Evolutionary conservation across 1,140 invertebrate genomes (phyloP).

Genomic region (Paraescarpia echinospica): DNA sequence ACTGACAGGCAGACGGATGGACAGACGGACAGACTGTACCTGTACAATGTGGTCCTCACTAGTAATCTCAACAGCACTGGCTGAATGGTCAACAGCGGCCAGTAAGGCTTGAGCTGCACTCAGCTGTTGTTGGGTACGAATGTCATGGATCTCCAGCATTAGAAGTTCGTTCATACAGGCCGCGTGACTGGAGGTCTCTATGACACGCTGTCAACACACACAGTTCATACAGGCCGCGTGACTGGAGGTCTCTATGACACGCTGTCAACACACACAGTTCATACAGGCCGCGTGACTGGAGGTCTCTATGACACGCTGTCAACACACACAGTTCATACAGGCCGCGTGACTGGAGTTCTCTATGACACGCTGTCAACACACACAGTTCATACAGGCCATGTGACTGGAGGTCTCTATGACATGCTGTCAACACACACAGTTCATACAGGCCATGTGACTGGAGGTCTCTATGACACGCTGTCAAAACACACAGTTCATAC

Average conservation of each 20-base stretch:
- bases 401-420: not conserved
- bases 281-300: not conserved
- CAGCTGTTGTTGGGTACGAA: conserved; percentile 64
- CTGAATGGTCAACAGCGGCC: conserved; percentile 78
- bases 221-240: not conserved
- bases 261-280: not conserved
- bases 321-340: not conserved
- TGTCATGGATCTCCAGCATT: conserved; percentile 70
- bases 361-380: not conserved
- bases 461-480: not conserved
- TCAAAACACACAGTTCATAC: not conserved
- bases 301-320: not conserved
- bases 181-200: conserved; percentile 70
- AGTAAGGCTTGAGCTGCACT: conserved; percentile 74
- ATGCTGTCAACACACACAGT: not conserved
- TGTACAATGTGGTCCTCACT: conserved; percentile 81
- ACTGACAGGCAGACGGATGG: not conserved
- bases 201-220: conserved; percentile 65
- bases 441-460: not conserved
- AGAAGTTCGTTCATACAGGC: conserved; percentile 74
- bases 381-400: not conserved
- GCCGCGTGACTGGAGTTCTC: too few species aligned
- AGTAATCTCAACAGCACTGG: conserved; percentile 84
- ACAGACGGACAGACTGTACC: conserved; percentile 58
- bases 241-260: not conserved